A percentile compares a stretch with the other conserved stretches of the same genome.
Evolutionary conservation across 2,797 vertebrate species (phyloP).

Genomic region (Sylvia borin): DNA sequence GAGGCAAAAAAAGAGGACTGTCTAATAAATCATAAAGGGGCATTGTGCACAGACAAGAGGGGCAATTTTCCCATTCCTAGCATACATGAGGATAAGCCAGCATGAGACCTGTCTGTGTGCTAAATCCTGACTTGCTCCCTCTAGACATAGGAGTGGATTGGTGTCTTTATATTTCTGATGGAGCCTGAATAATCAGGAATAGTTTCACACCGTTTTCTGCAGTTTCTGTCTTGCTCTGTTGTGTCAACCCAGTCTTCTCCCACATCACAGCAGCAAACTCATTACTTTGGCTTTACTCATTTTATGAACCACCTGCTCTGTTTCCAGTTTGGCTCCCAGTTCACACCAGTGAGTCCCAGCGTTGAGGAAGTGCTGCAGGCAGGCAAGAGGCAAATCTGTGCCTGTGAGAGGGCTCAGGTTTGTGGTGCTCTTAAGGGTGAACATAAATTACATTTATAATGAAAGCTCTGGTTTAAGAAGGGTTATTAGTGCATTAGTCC

Average conservation of each 20-base stretch:
- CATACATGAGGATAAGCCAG: neutral
- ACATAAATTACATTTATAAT: slow-evolving; percentile 29
- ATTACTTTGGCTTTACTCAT: neutral
- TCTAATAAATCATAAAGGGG: slow-evolving; percentile 59
- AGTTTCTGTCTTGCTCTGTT: neutral
- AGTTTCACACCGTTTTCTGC: neutral
- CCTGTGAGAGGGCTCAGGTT: neutral
- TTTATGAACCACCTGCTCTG: neutral
- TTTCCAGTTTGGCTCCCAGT: slow-evolving; percentile 22
- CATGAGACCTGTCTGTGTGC: neutral
- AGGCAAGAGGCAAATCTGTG: neutral
- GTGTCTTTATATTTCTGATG: neutral
- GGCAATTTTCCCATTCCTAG: slow-evolving; percentile 10
- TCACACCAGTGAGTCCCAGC: neutral
- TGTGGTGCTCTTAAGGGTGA: slow-evolving; percentile 4
- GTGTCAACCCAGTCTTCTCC: neutral
- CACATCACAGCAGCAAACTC: neutral
- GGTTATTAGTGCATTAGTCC: slow-evolving; percentile 16
- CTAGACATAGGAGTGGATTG: neutral
- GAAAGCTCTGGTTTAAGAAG: slow-evolving; percentile 51
- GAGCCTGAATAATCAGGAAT: neutral
- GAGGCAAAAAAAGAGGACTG: slow-evolving; percentile 32
- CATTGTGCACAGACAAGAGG: slow-evolving; percentile 26
- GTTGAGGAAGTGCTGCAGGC: neutral
- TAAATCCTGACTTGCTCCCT: neutral